phyloP scores from a whole-genome alignment of 2,797 vertebrate species.

The Threskiornis aethiopicus region DNA sequence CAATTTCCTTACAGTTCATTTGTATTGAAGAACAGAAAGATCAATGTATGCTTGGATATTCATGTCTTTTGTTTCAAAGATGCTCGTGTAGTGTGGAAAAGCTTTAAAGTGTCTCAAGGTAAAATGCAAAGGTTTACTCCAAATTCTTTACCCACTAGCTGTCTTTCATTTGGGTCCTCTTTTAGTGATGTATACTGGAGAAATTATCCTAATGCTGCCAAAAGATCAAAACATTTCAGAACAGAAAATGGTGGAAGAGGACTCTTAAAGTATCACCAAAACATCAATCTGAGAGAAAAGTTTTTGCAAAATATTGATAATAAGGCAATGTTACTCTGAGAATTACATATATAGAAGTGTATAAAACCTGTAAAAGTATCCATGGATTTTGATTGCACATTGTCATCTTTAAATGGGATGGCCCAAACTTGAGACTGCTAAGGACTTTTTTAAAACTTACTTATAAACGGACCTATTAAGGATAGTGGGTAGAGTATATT shows the following conservation, averaged over 20 bases:
- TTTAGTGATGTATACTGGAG: neutral
- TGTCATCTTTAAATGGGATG: neutral
- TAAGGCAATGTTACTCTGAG: neutral
- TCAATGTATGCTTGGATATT: neutral
- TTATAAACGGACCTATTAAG: neutral
- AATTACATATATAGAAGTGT: neutral
- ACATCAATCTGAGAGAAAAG: neutral
- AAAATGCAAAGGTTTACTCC: neutral
- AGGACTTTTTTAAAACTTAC: neutral
- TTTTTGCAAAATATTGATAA: neutral
- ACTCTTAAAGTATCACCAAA: neutral
- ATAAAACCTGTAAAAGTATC: neutral
- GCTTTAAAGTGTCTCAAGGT: neutral
- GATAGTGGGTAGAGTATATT: neutral
- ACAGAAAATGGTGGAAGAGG: neutral
- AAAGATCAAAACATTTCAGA: neutral
- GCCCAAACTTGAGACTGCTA: neutral
- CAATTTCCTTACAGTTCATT: neutral
- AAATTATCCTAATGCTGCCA: neutral
- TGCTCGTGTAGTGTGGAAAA: neutral
- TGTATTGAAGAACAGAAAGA: neutral
- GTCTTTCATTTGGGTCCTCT: neutral
- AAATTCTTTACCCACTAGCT: neutral
- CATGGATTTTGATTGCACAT: neutral
- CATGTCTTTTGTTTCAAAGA: neutral